phyloP scores from a whole-genome alignment of 2,113 vertebrate genomes.

The Cyprinus carpio region DNA sequence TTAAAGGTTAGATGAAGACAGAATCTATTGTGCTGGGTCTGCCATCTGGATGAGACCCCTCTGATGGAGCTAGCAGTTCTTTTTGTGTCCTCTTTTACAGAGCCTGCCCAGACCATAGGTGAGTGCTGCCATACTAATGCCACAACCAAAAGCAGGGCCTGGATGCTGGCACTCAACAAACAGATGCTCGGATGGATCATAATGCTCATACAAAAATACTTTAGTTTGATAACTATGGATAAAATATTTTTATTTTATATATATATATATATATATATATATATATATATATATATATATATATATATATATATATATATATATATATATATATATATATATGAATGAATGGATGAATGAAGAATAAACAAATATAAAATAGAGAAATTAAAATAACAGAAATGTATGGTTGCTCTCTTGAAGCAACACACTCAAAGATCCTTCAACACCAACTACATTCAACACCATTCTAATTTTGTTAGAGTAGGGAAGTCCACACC shows the following conservation, averaged over 20 bases:
- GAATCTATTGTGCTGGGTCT: conserved; percentile 1
- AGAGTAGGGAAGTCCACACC: no score
- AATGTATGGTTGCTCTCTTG: no score
- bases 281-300: no score
- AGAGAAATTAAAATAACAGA: no score
- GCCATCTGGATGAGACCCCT: conserved; percentile 48
- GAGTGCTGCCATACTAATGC: conserved; percentile 12
- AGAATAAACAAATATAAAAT: no score
- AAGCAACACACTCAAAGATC: no score
- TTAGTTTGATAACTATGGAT: background rate
- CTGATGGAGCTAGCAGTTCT: conserved; percentile 36
- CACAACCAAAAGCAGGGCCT: background rate
- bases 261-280: no score
- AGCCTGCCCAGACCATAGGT: background rate
- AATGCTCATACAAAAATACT: background rate
- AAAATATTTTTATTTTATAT: background rate
- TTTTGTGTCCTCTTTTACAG: conserved; percentile 15
- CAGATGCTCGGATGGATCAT: background rate
- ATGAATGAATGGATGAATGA: no score
- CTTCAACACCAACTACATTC: no score
- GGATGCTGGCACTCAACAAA: background rate
- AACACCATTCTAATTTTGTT: no score
- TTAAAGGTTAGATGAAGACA: conserved; percentile 29
- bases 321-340: no score
- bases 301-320: no score